Base-by-base conservation (phyloP, 2,113 vertebrate species). In the Podilymbus podiceps region DNA sequence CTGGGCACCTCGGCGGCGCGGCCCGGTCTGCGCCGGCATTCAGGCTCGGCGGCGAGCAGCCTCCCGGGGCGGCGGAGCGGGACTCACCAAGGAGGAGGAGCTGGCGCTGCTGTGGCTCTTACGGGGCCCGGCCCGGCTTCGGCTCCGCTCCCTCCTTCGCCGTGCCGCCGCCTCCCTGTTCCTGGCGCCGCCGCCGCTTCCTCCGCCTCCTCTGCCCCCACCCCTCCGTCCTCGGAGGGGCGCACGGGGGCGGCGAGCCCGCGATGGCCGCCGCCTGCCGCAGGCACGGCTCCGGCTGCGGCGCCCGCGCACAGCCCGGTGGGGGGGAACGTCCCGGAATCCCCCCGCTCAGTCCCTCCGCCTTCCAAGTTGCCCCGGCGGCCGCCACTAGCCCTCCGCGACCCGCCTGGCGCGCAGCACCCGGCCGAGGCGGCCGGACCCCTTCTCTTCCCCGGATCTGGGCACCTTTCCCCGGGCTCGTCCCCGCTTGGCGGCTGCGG, bases 81-180 rank as follows among this genome's bases (percentile, higher is more conserved):
- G 55, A 96, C 95, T 96, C 95, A 94, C 95, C 93, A 60, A 88
- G 63, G 55, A 79, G 74, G 94, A 95, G 94, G 94, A 93, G 94
- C 91, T 81, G 91, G 33, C 62, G 73, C 30, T 72, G 79, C 87
- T 75, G 74, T 58, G 67, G 91, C 80, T 93, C 67, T 85, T 64
- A 91, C 95, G 84, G 89, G 92, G 87, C 91, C 91, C 81, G 78
- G 84, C 90, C 88, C 68, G 69, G 72, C 87, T 91, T 24, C 76
- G 31, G 66, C 89, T 71, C 72, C 8, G 76, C 89, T 76, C 63
- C 85, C 95, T 92, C 85, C 93, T 56, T 87, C 80, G 35, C 88
- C 63, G 58, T 74, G 89, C 80, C 55, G 74, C 96, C 81, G 44
- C 93, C 76, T 84, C 95, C 95, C 95, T 89, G 74, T 85, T 96